These are phyloP conservation scores for Porites lutea DNA, from an alignment of 64 coral and sea anemone species.

Conservation along the genomic window DNA sequence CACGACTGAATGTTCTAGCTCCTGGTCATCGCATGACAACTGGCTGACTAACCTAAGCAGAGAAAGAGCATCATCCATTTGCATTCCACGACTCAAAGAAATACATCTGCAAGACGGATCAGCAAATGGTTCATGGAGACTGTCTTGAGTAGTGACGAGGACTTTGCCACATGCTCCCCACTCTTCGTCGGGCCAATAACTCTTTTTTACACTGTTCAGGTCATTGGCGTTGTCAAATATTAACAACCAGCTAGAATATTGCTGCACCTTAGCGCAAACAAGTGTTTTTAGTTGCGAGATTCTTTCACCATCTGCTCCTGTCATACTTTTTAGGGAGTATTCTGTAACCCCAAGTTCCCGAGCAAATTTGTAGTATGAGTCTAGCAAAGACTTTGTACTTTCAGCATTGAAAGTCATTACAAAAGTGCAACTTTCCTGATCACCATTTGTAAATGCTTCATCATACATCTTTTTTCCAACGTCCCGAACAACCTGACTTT, in stretches of 20 bases:
- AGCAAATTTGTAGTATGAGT: conserved; percentile 51
- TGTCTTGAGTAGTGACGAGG: conserved; percentile 19
- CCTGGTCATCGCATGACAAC: background rate
- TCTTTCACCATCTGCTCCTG: conserved; percentile 24
- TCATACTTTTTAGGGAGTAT: conserved; percentile 24
- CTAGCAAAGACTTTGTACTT: conserved; percentile 19
- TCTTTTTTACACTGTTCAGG: background rate
- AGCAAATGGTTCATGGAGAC: background rate
- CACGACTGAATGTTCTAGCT: background rate
- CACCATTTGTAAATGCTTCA: background rate
- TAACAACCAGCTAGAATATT: conserved; percentile 33
- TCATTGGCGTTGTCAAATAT: background rate
- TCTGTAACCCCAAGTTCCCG: conserved; percentile 27
- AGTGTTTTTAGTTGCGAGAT: conserved; percentile 44
- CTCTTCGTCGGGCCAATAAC: background rate
- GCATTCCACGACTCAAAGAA: background rate
- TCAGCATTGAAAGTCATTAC: conserved; percentile 67
- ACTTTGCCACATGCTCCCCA: background rate
- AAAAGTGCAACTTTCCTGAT: conserved; percentile 2
- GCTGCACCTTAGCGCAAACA: background rate
- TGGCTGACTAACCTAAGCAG: background rate
- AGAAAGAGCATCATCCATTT: background rate
- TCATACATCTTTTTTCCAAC: conserved; percentile 53
- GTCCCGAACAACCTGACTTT: conserved; percentile 21
- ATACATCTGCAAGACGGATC: background rate